phyloP scores from a whole-genome alignment of 2,888 invertebrate species.

The Drosophila pseudotalamancana region DNA sequence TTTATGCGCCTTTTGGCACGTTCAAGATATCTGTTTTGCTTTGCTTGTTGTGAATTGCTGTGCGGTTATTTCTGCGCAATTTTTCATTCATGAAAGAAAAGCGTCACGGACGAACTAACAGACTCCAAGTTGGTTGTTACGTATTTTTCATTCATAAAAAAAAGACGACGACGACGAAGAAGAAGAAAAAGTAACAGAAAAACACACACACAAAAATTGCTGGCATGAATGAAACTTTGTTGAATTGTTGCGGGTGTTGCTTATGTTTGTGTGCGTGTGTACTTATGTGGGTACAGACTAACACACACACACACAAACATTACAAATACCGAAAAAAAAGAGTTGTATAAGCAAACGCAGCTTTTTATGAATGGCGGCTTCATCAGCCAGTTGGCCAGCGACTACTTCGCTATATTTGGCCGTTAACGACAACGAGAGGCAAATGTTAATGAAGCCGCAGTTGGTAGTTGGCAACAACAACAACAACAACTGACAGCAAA shows the following conservation, averaged over 20 bases:
- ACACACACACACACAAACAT: conserved; percentile 10
- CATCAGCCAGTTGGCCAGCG: conserved; percentile 34
- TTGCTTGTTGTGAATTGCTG: conserved; percentile 25
- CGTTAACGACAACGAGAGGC: conserved; percentile 60
- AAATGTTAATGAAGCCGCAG: conserved; percentile 73
- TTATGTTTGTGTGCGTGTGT: conserved; percentile 23
- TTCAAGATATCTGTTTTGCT: conserved; percentile 11
- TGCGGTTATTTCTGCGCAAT: conserved; percentile 49
- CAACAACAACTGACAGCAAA: not conserved
- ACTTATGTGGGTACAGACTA: conserved; percentile 15
- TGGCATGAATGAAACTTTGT: conserved; percentile 52
- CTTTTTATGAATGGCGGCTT: conserved; percentile 66
- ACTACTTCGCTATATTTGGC: conserved; percentile 62
- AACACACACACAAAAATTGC: conserved; percentile 15
- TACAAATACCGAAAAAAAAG: conserved; percentile 13
- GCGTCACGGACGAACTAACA: conserved; percentile 53
- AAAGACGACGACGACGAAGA: no score
- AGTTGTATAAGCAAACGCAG: conserved; percentile 56
- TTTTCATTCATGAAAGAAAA: conserved; percentile 73
- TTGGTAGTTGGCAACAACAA: conserved; percentile 26
- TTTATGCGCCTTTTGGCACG: conserved; percentile 10
- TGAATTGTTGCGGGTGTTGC: conserved; percentile 52
- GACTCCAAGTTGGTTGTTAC: conserved; percentile 43
- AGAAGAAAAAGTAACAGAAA: conserved; percentile 16
- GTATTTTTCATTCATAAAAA: conserved; percentile 61